Conservation (phyloP, 2,113 vertebrate species). For the Lutjanus erythropterus region DNA sequence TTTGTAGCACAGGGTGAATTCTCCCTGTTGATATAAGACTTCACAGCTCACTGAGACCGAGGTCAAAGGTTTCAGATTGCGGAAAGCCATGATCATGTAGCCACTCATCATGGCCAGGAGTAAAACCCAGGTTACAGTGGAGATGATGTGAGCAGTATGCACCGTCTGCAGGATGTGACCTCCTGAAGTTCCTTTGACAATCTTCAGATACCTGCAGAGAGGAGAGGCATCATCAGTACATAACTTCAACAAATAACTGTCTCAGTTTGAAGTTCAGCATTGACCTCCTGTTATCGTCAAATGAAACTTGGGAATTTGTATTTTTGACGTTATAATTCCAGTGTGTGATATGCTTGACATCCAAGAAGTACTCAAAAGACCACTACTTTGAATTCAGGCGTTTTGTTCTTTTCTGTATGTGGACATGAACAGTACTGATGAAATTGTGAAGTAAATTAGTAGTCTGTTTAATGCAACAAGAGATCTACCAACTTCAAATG, state of each 20-base stretch:
- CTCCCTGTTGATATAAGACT: background rate
- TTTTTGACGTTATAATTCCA: no score
- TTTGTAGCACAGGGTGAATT: constrained; percentile 33
- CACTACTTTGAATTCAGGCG: no score
- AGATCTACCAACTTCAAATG: no score
- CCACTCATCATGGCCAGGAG: constrained; percentile 18
- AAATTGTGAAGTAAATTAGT: no score
- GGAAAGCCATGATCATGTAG: constrained; percentile 52
- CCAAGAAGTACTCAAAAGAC: no score
- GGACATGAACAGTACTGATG: no score
- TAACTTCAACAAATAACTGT: no score
- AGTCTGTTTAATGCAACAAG: no score
- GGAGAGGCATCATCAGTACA: background rate
- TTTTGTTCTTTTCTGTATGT: no score
- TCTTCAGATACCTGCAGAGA: constrained; percentile 71
- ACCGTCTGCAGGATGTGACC: constrained; percentile 60
- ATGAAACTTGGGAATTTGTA: no score
- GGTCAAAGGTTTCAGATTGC: background rate
- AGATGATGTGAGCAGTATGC: constrained; percentile 40
- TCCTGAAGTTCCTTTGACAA: constrained; percentile 48
- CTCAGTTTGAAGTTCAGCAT: background rate
- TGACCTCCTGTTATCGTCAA: no score
- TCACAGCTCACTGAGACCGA: constrained; percentile 18
- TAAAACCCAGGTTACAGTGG: constrained; percentile 59
- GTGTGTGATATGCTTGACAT: no score